A percentile compares a stretch with the other conserved stretches of the same genome.
Conservation (phyloP, 1,140 invertebrate genomes). For the Drosophila quadrilineata region DNA sequence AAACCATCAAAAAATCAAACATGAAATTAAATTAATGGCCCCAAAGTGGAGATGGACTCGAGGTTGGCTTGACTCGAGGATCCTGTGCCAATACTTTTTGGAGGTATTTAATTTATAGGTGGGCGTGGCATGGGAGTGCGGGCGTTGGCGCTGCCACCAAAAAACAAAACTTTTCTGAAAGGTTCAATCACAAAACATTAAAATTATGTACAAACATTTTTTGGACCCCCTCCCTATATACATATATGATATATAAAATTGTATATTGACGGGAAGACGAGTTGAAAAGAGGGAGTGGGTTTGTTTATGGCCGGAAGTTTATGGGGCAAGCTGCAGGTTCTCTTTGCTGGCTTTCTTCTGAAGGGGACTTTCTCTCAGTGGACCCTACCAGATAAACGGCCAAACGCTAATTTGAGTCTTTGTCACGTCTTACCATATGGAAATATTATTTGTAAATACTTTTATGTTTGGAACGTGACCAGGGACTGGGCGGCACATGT, state of each 20-base stretch:
- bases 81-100: slow-evolving; percentile 13
- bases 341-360: neutral
- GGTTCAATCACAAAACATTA: slow-evolving; percentile 65
- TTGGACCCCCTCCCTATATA: slow-evolving; percentile 30
- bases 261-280: slow-evolving; percentile 52
- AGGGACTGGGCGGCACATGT: slow-evolving; percentile 56
- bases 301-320: slow-evolving; percentile 71
- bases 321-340: slow-evolving; percentile 44
- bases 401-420: slow-evolving; percentile 80
- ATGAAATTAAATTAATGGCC: slow-evolving; percentile 77
- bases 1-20: slow-evolving; percentile 65
- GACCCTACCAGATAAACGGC: slow-evolving; percentile 63
- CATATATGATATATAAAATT: slow-evolving; percentile 41
- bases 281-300: slow-evolving; percentile 3
- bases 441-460: slow-evolving; percentile 81
- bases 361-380: slow-evolving; percentile 6
- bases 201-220: slow-evolving; percentile 69
- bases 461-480: slow-evolving; percentile 80
- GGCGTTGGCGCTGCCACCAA: neutral
- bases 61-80: no score
- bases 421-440: slow-evolving; percentile 81
- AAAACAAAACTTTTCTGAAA: slow-evolving; percentile 41
- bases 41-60: slow-evolving; percentile 32
- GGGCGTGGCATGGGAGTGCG: neutral
- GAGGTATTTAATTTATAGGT: slow-evolving; percentile 29